Evolutionary conservation across 2,797 vertebrate species (phyloP).

Genomic region (Chloroceryle amazona): DNA sequence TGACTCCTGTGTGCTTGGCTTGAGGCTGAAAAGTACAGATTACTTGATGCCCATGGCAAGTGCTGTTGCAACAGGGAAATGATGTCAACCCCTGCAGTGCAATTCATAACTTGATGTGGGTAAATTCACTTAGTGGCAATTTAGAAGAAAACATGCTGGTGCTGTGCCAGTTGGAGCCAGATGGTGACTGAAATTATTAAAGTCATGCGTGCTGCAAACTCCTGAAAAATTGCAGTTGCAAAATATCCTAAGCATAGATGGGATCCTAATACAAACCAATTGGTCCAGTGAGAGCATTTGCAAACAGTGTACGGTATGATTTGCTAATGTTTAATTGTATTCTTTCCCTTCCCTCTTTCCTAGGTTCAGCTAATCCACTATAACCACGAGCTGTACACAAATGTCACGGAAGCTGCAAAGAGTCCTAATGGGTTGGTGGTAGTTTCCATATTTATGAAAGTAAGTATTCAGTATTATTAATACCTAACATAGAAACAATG

Average conservation of each 20-base stretch:
- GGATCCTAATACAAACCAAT: background rate
- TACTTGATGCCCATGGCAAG: background rate
- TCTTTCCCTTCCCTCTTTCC: constrained; percentile 37
- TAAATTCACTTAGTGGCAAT: constrained; percentile 38
- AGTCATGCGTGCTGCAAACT: background rate
- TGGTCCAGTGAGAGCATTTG: background rate
- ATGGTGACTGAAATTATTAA: constrained; percentile 59
- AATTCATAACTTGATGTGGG: constrained; percentile 15
- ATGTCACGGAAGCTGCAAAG: constrained; percentile 97
- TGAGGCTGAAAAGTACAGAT: background rate
- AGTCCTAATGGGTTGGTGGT: constrained; percentile 98
- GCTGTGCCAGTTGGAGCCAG: constrained; percentile 45
- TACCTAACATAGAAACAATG: background rate
- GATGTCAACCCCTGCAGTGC: constrained; percentile 7
- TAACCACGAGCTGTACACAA: constrained; percentile 98
- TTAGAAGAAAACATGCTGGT: constrained; percentile 5
- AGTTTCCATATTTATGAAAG: constrained; percentile 99
- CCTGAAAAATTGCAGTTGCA: background rate
- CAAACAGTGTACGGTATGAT: background rate
- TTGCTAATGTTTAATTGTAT: background rate
- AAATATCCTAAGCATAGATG: background rate
- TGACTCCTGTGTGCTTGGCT: background rate
- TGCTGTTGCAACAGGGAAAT: background rate
- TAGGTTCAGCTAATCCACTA: constrained; percentile 99
- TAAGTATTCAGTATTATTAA: constrained; percentile 76